Conservation (phyloP, 2,113 vertebrate genomes). For the Hyaena hyaena region DNA sequence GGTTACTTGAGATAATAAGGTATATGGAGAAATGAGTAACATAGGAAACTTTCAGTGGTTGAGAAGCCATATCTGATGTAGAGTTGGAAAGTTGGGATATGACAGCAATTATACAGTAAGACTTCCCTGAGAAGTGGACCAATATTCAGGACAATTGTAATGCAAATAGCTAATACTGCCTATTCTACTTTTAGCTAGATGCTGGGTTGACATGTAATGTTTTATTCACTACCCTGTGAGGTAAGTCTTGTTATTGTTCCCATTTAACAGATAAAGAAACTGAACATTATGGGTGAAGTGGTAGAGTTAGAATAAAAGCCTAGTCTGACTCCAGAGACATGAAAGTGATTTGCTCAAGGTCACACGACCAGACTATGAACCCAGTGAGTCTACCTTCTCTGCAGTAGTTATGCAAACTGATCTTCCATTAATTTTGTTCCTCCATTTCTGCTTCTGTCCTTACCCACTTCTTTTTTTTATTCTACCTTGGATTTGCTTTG, state of each 20-base stretch:
- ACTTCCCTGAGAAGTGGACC: background rate
- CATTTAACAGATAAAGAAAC: background rate
- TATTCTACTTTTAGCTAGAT: background rate
- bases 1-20: background rate
- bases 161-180: background rate
- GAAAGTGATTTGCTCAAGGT: background rate
- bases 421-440: background rate
- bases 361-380: background rate
- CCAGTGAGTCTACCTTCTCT: background rate
- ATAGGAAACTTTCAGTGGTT: background rate
- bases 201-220: background rate
- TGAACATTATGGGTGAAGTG: background rate
- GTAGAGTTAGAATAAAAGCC: background rate
- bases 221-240: constrained; percentile 20
- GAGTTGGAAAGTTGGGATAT: background rate
- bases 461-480: constrained; percentile 34
- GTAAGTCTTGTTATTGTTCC: background rate
- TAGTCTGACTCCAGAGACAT: background rate
- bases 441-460: background rate
- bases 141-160: constrained; percentile 1
- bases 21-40: background rate
- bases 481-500: constrained; percentile 7
- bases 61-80: background rate
- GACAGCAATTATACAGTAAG: background rate
- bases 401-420: background rate